Evolutionary conservation across 2,797 vertebrate genomes (phyloP).

Genomic region (Coccyzus lansbergi): DNA sequence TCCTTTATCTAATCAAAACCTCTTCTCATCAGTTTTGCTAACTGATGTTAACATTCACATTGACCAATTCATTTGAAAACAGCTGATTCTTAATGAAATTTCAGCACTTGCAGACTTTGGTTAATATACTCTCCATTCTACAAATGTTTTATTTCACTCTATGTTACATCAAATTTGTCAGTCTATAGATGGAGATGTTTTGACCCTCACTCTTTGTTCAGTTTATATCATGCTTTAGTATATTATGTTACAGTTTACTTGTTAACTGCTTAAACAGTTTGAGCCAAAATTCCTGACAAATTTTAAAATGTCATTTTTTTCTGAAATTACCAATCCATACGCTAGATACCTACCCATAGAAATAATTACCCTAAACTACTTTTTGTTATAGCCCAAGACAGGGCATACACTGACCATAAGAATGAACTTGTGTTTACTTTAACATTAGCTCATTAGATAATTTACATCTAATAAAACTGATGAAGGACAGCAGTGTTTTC

Average conservation of each 20-base stretch:
- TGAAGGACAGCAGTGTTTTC: neutral
- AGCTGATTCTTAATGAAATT: slow-evolving; percentile 18
- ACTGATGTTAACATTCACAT: neutral
- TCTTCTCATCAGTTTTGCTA: neutral
- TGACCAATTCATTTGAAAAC: neutral
- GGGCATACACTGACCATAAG: neutral
- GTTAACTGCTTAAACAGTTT: neutral
- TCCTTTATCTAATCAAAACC: neutral
- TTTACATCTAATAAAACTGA: neutral
- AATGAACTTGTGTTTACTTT: neutral
- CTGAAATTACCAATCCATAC: neutral
- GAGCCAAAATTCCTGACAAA: neutral
- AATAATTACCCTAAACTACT: neutral
- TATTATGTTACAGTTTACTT: neutral
- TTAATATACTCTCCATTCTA: neutral
- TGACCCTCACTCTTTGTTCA: neutral
- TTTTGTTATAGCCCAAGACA: neutral
- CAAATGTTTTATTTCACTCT: neutral
- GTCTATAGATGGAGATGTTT: neutral
- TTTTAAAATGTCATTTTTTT: neutral
- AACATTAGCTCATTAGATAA: neutral
- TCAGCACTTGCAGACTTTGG: neutral
- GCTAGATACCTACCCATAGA: neutral
- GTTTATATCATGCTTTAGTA: neutral
- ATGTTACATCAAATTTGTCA: neutral